Conservation (phyloP, 2,113 vertebrate species). For the Lophura nycthemera region DNA sequence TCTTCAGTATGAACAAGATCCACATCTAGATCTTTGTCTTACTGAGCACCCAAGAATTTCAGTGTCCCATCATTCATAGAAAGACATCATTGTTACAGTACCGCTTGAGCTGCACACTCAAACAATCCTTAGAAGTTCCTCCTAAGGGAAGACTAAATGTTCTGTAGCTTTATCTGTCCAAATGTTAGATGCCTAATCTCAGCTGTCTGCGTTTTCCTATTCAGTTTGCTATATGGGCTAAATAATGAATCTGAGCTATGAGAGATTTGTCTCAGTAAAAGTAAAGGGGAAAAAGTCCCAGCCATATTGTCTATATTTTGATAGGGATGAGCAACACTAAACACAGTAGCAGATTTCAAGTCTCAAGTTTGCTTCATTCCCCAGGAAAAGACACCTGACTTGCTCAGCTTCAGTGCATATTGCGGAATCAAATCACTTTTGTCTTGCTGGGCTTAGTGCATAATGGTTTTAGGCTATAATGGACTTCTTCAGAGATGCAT, state of each 20-base stretch:
- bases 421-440: neutral
- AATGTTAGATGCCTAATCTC: neutral
- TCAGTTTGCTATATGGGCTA: neutral
- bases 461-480: neutral
- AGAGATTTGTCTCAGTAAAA: neutral
- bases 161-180: neutral
- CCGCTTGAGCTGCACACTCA: neutral
- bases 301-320: neutral
- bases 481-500: neutral
- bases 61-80: neutral
- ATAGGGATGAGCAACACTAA: neutral
- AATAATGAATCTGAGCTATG: neutral
- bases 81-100: neutral
- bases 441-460: neutral
- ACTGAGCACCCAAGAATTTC: neutral
- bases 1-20: neutral
- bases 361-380: neutral
- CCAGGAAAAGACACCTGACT: neutral
- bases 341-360: accelerated
- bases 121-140: neutral
- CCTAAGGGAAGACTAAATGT: neutral
- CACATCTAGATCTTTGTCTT: neutral
- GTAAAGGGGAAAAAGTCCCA: neutral
- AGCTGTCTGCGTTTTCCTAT: neutral
- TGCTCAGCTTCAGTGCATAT: neutral